These are phyloP conservation scores for Hippocampus kuda DNA, from an alignment of 2,797 vertebrate species.

Conservation along the genomic window DNA sequence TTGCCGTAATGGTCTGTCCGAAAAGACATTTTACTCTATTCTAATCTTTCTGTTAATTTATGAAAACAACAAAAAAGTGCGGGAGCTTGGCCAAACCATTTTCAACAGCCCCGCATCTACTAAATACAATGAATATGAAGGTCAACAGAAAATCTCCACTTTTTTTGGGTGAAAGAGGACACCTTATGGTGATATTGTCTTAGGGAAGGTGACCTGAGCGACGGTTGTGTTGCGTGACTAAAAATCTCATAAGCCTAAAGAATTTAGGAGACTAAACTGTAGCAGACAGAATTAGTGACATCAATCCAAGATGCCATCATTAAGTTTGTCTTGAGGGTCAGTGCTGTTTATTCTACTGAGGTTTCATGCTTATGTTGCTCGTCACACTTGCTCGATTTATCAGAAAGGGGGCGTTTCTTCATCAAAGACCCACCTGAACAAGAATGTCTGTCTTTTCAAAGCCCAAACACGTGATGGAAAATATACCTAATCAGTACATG, in stretches of 20 bases:
- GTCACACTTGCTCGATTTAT: slow-evolving; percentile 12
- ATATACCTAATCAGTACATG: slow-evolving; percentile 68
- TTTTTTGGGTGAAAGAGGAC: background rate
- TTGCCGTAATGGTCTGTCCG: no score
- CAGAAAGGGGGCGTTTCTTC: slow-evolving; percentile 30
- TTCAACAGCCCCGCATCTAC: no score
- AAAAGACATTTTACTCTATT: background rate
- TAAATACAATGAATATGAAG: no score
- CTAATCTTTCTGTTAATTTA: background rate
- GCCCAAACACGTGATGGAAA: slow-evolving; percentile 65
- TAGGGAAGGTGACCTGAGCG: background rate
- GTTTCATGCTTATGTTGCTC: background rate
- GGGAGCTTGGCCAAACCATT: background rate
- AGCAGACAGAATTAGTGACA: background rate
- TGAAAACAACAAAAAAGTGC: background rate
- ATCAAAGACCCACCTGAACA: slow-evolving; percentile 55
- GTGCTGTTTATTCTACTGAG: background rate
- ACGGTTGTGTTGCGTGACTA: background rate
- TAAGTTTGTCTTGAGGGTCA: background rate
- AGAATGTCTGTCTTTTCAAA: slow-evolving; percentile 59
- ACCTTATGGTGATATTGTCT: background rate
- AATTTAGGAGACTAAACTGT: background rate
- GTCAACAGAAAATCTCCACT: background rate
- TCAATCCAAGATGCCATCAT: background rate
- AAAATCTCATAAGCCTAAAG: background rate